Evolutionary conservation across 2,797 vertebrate genomes (phyloP).

Genomic region (Phalanger gymnotis): DNA sequence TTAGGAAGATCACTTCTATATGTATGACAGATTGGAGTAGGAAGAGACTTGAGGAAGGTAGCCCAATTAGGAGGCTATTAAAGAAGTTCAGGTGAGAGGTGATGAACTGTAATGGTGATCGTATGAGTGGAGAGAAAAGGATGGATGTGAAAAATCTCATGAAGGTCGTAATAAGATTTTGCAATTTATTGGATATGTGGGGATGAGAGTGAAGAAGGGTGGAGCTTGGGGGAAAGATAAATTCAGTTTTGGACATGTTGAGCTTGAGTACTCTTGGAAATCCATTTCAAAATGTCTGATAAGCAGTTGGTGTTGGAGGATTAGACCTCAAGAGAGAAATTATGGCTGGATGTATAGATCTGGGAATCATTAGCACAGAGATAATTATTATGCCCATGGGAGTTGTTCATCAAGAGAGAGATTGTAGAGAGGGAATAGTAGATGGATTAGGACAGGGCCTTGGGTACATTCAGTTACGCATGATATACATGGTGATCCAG

Average conservation of each 20-base stretch:
- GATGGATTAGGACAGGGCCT: neutral
- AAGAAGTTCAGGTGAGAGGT: neutral
- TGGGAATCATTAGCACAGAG: neutral
- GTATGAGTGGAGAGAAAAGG: neutral
- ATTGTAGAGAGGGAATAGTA: neutral
- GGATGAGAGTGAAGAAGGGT: neutral
- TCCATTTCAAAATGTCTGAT: neutral
- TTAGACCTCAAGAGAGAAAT: neutral
- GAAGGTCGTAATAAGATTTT: neutral
- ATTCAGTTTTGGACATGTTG: neutral
- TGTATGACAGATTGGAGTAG: neutral
- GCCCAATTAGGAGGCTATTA: neutral
- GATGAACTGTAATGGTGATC: neutral
- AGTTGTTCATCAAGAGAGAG: neutral
- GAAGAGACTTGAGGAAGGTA: neutral
- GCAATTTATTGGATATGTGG: neutral
- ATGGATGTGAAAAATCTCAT: neutral
- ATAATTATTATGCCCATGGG: neutral
- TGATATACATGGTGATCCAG: neutral
- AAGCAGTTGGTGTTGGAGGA: neutral
- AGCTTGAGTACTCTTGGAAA: neutral
- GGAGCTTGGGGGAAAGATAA: neutral
- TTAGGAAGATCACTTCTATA: neutral
- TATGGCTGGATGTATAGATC: neutral
- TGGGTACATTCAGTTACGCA: neutral